Evolutionary conservation across 2,888 invertebrate genomes (phyloP).

Genomic region (Lingula anatina): DNA sequence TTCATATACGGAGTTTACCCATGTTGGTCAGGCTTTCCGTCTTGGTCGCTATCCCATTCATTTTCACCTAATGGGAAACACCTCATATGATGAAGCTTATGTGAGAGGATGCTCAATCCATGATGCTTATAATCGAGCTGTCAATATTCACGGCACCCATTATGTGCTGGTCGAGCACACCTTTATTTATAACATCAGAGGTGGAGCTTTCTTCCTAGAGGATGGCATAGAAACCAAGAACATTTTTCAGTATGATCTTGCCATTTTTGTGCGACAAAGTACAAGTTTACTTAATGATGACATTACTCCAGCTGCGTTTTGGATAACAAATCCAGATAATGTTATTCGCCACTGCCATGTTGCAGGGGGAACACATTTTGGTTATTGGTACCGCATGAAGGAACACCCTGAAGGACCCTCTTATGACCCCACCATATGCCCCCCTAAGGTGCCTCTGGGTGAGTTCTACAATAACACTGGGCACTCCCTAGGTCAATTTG

Average conservation of each 20-base stretch:
- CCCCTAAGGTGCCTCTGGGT: constrained; percentile 30
- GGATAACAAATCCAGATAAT: constrained; percentile 48
- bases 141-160: constrained; percentile 43
- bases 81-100: neutral
- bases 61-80: neutral
- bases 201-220: constrained; percentile 46
- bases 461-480: constrained; percentile 43
- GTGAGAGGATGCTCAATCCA: neutral
- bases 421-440: constrained; percentile 26
- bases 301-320: constrained; percentile 46
- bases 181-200: constrained; percentile 45
- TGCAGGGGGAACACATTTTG: constrained; percentile 47
- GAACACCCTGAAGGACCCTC: constrained; percentile 42
- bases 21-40: neutral
- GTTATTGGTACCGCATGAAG: constrained; percentile 48
- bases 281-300: constrained; percentile 45
- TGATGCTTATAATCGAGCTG: constrained; percentile 14
- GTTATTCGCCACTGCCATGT: constrained; percentile 34
- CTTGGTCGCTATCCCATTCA: neutral
- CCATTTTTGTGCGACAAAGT: constrained; percentile 34
- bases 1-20: neutral
- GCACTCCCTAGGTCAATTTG: constrained; percentile 46
- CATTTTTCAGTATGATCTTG: constrained; percentile 38
- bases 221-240: constrained; percentile 45
- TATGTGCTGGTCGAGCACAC: constrained; percentile 27